These are phyloP conservation scores for Steromphala cineraria DNA, from an alignment of 2,888 invertebrate genomes.

Conservation along the genomic window DNA sequence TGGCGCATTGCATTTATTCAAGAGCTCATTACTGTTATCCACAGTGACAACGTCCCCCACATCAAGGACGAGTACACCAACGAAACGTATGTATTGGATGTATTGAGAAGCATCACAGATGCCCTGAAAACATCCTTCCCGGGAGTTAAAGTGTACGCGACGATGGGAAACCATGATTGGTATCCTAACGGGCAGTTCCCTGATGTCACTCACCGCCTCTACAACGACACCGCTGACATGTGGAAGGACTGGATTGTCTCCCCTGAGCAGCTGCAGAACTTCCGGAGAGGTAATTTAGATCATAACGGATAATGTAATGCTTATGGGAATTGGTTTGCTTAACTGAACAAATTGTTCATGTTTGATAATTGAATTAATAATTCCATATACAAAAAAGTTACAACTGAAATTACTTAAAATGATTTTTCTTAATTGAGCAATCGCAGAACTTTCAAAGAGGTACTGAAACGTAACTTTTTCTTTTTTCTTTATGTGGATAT, in stretches of 20 bases:
- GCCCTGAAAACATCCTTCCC: slow-evolving; percentile 79
- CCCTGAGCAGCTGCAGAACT: slow-evolving; percentile 26
- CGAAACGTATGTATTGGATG: slow-evolving; percentile 83
- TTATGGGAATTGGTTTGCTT: too few relatives aligned
- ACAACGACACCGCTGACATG: slow-evolving; percentile 81
- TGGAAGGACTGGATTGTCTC: slow-evolving; percentile 83
- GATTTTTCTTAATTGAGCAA: too few relatives aligned
- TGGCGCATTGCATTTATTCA: too few relatives aligned
- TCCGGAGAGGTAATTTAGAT: slow-evolving; percentile 27
- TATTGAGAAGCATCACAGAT: slow-evolving; percentile 84
- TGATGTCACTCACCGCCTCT: slow-evolving; percentile 74
- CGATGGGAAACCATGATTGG: slow-evolving; percentile 90
- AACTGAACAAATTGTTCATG: too few relatives aligned
- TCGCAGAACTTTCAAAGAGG: too few relatives aligned
- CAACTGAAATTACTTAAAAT: too few relatives aligned
- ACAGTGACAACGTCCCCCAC: slow-evolving; percentile 89
- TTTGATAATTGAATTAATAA: too few relatives aligned
- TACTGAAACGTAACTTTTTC: too few relatives aligned
- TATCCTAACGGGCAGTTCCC: slow-evolving; percentile 77
- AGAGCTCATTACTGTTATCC: too few relatives aligned
- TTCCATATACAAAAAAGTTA: too few relatives aligned
- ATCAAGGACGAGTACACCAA: slow-evolving; percentile 82
- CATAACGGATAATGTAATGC: too few relatives aligned
- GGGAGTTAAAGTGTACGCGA: slow-evolving; percentile 78
- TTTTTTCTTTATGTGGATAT: too few relatives aligned